These are phyloP conservation scores for Cryptoprocta ferox DNA, from an alignment of 2,797 vertebrate genomes.

Conservation along the genomic window DNA sequence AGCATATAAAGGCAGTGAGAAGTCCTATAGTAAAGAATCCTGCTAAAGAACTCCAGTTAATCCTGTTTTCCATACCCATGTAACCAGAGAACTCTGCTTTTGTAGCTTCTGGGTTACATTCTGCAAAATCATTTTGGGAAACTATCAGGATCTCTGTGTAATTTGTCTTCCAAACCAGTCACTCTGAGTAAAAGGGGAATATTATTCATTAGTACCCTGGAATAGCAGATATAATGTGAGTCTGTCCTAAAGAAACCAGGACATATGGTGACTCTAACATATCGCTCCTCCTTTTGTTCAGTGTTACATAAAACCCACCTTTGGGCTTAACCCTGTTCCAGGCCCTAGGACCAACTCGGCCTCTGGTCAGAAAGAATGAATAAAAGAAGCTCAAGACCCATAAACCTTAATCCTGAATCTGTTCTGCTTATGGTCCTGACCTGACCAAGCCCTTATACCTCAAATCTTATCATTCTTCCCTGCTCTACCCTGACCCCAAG, in stretches of 20 bases:
- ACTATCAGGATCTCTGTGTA: background rate
- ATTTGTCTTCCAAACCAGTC: background rate
- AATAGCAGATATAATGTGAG: background rate
- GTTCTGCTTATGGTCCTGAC: background rate
- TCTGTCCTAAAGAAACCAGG: background rate
- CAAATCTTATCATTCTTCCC: background rate
- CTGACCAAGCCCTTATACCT: background rate
- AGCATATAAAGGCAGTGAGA: background rate
- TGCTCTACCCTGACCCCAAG: background rate
- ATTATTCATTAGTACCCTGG: background rate
- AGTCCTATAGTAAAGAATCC: background rate
- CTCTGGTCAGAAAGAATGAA: background rate
- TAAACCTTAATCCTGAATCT: background rate
- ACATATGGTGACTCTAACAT: background rate
- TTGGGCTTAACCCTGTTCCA: background rate
- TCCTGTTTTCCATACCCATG: background rate
- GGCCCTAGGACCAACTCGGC: background rate
- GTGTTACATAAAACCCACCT: background rate
- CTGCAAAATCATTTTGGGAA: background rate
- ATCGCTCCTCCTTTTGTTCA: background rate
- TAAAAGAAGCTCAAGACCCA: background rate
- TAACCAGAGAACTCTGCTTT: background rate
- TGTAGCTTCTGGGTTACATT: background rate
- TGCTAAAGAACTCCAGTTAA: background rate
- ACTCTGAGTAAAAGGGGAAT: background rate